Conservation (phyloP, 2,113 vertebrate species). For the Aspidoscelis tigris region DNA sequence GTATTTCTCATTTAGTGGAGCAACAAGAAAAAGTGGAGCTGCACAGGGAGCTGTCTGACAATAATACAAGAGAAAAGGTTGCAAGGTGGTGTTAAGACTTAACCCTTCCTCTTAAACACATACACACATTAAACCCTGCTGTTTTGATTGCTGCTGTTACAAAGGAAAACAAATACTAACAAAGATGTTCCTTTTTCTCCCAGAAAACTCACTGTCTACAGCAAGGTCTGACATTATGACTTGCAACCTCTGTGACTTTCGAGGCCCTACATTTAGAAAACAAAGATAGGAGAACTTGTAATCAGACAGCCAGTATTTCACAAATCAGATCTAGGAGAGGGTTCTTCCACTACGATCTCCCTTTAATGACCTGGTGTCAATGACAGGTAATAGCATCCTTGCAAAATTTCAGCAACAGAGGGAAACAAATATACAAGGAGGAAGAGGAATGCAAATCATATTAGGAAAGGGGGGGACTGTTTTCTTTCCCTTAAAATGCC, state of each 20-base stretch:
- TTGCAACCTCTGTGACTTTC: constrained; percentile 46
- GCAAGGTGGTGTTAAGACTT: constrained; percentile 20
- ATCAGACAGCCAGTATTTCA: constrained; percentile 54
- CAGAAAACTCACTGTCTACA: constrained; percentile 52
- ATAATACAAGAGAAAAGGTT: constrained; percentile 40
- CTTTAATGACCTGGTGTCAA: constrained; percentile 42
- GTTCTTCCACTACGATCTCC: constrained; percentile 56
- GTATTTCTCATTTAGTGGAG: constrained; percentile 46
- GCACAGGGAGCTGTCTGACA: neutral
- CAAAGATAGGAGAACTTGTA: constrained; percentile 70
- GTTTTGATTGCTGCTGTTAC: constrained; percentile 38
- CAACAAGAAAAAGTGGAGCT: constrained; percentile 43
- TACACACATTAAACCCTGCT: constrained; percentile 32
- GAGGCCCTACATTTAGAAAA: constrained; percentile 71
- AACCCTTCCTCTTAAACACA: constrained; percentile 25
- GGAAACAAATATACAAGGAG: neutral
- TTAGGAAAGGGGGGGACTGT: constrained; percentile 53
- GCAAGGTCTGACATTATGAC: constrained; percentile 61
- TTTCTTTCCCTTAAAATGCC: constrained; percentile 47
- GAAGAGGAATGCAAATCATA: constrained; percentile 43
- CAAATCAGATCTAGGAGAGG: constrained; percentile 46
- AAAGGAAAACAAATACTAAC: constrained; percentile 58
- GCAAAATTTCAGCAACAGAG: constrained; percentile 55
- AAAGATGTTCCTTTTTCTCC: constrained; percentile 56
- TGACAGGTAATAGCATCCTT: constrained; percentile 55